Percentiles rank a stretch among this genome's conserved stretches.
Evolutionary conservation across 2,113 vertebrate species (phyloP).

Genomic region (Solenodon paradoxus): DNA sequence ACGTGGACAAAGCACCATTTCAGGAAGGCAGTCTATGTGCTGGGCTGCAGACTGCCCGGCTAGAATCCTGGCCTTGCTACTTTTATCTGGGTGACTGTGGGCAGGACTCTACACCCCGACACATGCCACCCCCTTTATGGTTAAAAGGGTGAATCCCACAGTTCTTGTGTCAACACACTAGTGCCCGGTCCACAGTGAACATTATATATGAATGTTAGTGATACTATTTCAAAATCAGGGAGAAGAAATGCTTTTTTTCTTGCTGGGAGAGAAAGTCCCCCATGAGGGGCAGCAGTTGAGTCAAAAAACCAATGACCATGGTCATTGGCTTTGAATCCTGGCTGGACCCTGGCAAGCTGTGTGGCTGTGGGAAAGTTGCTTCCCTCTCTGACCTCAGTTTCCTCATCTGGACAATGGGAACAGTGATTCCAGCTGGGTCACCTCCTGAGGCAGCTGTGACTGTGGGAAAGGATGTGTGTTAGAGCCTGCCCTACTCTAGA

Average conservation of each 20-base stretch:
- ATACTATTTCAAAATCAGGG: background rate
- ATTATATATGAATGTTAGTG: background rate
- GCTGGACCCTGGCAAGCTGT: background rate
- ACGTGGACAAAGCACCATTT: background rate
- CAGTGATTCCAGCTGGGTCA: background rate
- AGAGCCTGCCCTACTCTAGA: background rate
- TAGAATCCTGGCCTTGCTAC: background rate
- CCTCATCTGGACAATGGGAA: background rate
- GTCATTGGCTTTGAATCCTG: background rate
- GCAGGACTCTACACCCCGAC: background rate
- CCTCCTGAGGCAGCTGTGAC: background rate
- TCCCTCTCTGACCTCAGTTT: background rate
- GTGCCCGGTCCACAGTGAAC: background rate
- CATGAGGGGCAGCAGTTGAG: background rate
- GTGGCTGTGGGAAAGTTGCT: background rate
- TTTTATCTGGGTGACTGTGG: background rate
- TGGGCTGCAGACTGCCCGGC: rapidly evolving
- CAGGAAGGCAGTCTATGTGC: rapidly evolving
- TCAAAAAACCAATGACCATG: background rate
- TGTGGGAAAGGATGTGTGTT: rapidly evolving
- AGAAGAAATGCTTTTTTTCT: background rate
- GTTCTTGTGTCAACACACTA: background rate
- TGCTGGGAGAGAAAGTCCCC: background rate
- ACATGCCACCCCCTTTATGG: background rate
- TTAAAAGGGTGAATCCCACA: background rate